Evolutionary conservation across 2,888 invertebrate genomes (phyloP), one percentile per base, ranked within the genome.

Genomic region (Papilio protenor): DNA sequence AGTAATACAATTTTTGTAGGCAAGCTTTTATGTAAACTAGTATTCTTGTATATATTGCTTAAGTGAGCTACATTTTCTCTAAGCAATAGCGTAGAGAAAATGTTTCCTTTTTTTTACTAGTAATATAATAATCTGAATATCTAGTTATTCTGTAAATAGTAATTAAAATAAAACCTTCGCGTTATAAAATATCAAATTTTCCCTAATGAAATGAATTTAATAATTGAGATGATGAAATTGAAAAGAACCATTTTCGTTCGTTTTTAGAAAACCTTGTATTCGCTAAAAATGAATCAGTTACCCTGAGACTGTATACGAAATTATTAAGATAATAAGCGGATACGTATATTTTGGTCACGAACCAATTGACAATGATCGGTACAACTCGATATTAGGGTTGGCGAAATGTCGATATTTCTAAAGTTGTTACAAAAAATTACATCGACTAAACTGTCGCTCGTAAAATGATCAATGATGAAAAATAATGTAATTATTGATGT

Each of bases 251-350:
- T 10, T 45, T 45, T 66, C n/a, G 66, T n/a, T 66, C 5, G 27
- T 45, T 66, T 66, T 66, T 81, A 84, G 82, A 87, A 90, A 92
- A 89, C 93, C 93, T 94, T 92, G 33, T 88, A 86, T 91, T 84
- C 84, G 84, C 89, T 91, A 92, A 93, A 93, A 93, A 91, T 94
- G 92, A 94, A 89, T 92, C 93, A 92, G 90, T 87, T 86, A 85
- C 85, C 85, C 88, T 40, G 87, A 89, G 90, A 92, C 91, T 92
- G 90, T 92, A 88, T 89, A 92, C 91, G 90, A 93, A 94, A 94
- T 94, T 92, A 92, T 94, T 92, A 89, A 92, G 93, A 93, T 94
- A 94, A 94, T 94, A 94, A 94, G 93, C 91, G 90, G 94, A 94
- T 94, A 94, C 92, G 90, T 93, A 92, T 88, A 92, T 93, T 94